These are phyloP conservation scores for Leucophenga montana DNA, from an alignment of 2,888 invertebrate species.

Conservation along the genomic window DNA sequence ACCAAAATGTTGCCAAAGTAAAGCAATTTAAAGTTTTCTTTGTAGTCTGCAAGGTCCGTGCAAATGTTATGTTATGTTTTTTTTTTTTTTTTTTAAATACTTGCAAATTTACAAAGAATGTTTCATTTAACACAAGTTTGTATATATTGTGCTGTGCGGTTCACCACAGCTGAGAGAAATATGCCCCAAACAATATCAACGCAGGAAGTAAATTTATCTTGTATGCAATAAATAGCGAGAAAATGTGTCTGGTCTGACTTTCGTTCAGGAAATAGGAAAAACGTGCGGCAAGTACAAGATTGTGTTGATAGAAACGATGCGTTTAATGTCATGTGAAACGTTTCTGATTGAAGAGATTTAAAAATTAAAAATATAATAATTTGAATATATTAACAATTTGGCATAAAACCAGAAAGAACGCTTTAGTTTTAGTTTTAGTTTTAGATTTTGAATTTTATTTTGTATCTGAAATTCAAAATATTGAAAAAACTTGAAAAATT, in stretches of 20 bases:
- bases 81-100: no score
- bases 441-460: no score
- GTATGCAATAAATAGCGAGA: constrained; percentile 27
- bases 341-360: no score
- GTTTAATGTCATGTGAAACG: constrained; percentile 4
- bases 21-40: constrained; percentile 26
- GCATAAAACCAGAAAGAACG: no score
- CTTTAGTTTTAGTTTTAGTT: no score
- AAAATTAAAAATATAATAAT: neutral
- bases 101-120: no score
- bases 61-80: no score
- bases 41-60: neutral
- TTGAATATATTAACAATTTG: no score
- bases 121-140: no score
- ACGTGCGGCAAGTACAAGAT: neutral
- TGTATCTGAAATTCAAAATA: no score
- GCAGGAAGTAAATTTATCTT: constrained; percentile 31
- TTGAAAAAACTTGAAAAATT: no score
- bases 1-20: constrained; percentile 18
- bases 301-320: no score
- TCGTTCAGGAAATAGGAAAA: constrained; percentile 5
- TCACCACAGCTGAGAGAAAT: constrained; percentile 4
- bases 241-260: constrained; percentile 18
- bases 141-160: constrained; percentile 5
- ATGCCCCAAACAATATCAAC: constrained; percentile 21